phyloP scores from a whole-genome alignment of 2,888 invertebrate genomes.

The Lithophane socia region DNA sequence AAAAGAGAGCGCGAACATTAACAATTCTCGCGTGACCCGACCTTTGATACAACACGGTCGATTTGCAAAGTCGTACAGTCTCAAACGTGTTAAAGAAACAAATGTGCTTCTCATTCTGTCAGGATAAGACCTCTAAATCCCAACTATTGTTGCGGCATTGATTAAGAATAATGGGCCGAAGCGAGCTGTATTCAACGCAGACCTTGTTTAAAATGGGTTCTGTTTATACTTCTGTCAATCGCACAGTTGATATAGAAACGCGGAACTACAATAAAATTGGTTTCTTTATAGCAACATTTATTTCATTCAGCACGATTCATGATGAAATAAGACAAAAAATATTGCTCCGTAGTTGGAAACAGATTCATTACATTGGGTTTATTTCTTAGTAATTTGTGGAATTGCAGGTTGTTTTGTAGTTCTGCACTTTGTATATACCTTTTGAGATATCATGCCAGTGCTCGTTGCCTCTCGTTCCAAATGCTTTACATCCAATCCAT shows the following conservation, averaged over 20 bases:
- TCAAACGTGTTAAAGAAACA: constrained; percentile 63
- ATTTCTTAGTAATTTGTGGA: constrained; percentile 20
- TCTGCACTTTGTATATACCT: neutral
- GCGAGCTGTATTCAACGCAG: constrained; percentile 58
- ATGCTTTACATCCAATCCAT: neutral
- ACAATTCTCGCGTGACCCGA: constrained; percentile 41
- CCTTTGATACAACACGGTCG: constrained; percentile 39
- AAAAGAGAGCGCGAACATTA: constrained; percentile 44
- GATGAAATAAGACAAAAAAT: constrained; percentile 30
- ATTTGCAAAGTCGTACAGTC: constrained; percentile 43
- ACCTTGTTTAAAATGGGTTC: constrained; percentile 57
- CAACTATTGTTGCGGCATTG: constrained; percentile 77
- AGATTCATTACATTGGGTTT: constrained; percentile 19
- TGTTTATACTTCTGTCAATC: constrained; percentile 61
- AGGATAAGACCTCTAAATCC: constrained; percentile 68
- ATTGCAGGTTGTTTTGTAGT: neutral
- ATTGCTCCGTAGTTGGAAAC: constrained; percentile 16
- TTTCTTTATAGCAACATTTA: constrained; percentile 44
- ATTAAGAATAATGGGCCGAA: constrained; percentile 77
- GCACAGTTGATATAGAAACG: constrained; percentile 50
- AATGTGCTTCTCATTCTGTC: constrained; percentile 71
- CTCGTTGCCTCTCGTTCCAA: neutral
- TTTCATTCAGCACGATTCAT: constrained; percentile 36
- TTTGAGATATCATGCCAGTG: neutral
- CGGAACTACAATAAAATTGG: constrained; percentile 44